These are phyloP conservation scores for Myrmecophaga tridactyla DNA, from an alignment of 2,113 vertebrate genomes.

Conservation along the genomic window DNA sequence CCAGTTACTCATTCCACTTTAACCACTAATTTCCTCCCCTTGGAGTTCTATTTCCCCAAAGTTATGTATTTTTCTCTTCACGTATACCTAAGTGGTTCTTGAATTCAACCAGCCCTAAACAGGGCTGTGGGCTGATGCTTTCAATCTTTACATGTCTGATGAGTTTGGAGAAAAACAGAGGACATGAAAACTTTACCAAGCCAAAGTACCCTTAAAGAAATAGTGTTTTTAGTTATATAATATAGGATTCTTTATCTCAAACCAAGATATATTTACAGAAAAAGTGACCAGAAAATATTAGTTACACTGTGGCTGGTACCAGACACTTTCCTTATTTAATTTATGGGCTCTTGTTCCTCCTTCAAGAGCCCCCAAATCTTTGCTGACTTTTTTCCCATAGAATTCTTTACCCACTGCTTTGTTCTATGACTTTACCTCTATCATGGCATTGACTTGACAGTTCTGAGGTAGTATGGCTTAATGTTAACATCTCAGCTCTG, in stretches of 20 bases:
- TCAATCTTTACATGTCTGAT: neutral
- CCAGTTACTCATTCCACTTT: neutral
- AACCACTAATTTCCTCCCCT: neutral
- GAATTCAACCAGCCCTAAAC: conserved; percentile 17
- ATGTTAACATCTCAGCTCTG: neutral
- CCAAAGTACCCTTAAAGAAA: conserved; percentile 54
- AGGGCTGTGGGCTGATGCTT: neutral
- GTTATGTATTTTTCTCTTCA: neutral
- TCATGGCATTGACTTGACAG: neutral
- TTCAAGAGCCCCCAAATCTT: neutral
- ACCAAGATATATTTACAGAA: neutral
- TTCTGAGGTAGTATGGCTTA: neutral
- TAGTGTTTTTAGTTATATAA: conserved; percentile 61
- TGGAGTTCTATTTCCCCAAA: neutral
- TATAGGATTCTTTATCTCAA: conserved; percentile 52
- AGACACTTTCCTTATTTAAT: neutral
- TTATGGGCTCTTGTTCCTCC: neutral
- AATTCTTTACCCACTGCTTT: neutral
- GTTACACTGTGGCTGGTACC: neutral
- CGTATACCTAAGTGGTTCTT: neutral
- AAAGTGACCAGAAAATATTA: neutral
- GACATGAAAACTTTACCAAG: conserved; percentile 59
- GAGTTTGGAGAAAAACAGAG: conserved; percentile 20
- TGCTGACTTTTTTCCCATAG: neutral
- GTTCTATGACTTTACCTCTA: neutral